Evolutionary conservation across 2,888 invertebrate species (phyloP).

Genomic region (Drosophila formosana): DNA sequence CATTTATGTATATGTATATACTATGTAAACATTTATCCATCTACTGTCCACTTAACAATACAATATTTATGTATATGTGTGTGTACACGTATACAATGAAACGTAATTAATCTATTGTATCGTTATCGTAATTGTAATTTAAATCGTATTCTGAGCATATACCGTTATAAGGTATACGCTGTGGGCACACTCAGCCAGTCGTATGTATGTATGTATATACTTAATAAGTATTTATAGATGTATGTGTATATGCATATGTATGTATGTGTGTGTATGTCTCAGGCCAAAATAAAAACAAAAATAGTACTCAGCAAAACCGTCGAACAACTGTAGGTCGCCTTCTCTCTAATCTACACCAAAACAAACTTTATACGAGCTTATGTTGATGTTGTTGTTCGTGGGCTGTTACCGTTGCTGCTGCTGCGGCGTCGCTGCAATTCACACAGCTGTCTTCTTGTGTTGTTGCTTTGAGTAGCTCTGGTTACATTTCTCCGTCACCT

Average conservation of each 20-base stretch:
- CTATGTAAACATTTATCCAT: conserved; percentile 72
- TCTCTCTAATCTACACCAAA: conserved; percentile 26
- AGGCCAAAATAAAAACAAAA: conserved; percentile 34
- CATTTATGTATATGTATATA: conserved; percentile 74
- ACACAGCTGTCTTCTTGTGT: conserved; percentile 6
- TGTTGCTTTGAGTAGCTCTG: conserved; percentile 18
- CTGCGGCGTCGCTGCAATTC: conserved; percentile 26
- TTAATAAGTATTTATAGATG: conserved; percentile 28
- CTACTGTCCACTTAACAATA: conserved; percentile 65
- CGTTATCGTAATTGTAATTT: conserved; percentile 39
- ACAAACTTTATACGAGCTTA: conserved; percentile 26
- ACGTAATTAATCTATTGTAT: conserved; percentile 50
- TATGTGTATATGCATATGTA: conserved; percentile 30
- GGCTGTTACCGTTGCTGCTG: background rate
- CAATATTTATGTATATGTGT: conserved; percentile 59
- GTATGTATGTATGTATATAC: conserved; percentile 26
- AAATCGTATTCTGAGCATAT: conserved; percentile 44
- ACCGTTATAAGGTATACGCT: conserved; percentile 43
- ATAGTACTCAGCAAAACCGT: conserved; percentile 28
- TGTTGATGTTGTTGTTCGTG: background rate
- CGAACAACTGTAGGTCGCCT: conserved; percentile 24
- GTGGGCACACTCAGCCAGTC: conserved; percentile 58
- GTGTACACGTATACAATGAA: conserved; percentile 32
- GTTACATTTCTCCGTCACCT: conserved; percentile 17
- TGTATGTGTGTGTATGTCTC: conserved; percentile 37